These are phyloP conservation scores for Actenoides lindsayi DNA, from an alignment of 2,113 vertebrate species.

Conservation along the genomic window DNA sequence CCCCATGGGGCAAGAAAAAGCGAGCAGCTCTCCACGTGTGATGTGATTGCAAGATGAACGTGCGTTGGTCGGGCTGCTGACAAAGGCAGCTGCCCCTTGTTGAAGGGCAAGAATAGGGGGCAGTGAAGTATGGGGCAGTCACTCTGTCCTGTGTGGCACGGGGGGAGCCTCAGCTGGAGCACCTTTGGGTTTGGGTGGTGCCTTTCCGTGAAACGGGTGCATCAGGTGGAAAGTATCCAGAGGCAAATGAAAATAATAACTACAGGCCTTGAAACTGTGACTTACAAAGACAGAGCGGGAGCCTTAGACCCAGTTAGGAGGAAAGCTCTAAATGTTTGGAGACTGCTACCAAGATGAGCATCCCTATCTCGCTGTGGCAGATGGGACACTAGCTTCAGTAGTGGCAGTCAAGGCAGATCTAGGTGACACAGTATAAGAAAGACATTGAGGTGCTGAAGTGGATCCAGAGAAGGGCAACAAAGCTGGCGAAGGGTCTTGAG, in stretches of 20 bases:
- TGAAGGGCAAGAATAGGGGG: not conserved
- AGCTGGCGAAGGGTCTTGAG: no score
- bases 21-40: not conserved
- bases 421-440: not conserved
- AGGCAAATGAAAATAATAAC: not conserved
- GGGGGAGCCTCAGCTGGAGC: not conserved
- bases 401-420: not conserved
- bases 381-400: not conserved
- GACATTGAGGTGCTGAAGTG: no score
- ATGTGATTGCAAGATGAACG: fast-evolving
- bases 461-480: no score
- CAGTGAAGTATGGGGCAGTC: fast-evolving
- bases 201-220: not conserved
- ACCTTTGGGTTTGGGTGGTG: not conserved
- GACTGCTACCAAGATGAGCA: not conserved
- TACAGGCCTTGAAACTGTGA: not conserved
- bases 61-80: fast-evolving
- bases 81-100: no score
- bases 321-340: not conserved
- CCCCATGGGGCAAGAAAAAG: fast-evolving
- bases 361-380: not conserved
- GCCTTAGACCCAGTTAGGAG: not conserved
- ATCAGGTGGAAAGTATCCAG: not conserved
- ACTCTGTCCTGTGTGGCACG: not conserved
- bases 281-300: not conserved